phyloP scores from a whole-genome alignment of 2,797 vertebrate species.

The Gymnoscopelus microlampas region DNA sequence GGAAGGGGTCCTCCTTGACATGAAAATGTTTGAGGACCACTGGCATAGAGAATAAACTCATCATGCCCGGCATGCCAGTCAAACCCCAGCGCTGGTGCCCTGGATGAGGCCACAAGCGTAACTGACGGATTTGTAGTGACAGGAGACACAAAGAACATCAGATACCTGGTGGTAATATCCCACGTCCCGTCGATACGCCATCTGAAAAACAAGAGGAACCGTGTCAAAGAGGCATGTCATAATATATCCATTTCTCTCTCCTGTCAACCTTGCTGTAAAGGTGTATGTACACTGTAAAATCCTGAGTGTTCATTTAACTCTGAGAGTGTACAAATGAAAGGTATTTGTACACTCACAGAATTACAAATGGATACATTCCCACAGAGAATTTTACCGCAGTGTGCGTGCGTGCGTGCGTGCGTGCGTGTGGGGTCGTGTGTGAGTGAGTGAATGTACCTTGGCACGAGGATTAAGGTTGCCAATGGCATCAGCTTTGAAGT shows the following conservation, averaged over 20 bases:
- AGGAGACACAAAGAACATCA: conserved; percentile 40
- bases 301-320: no score
- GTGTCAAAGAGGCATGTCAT: conserved; percentile 27
- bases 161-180: conserved; percentile 84
- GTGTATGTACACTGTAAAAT: no score
- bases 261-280: not conserved
- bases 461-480: conserved; percentile 93
- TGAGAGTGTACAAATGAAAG: no score
- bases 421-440: not conserved
- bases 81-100: conserved; percentile 43
- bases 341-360: no score
- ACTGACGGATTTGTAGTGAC: conserved; percentile 39
- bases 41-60: conserved; percentile 31
- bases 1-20: no score
- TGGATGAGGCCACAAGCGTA: conserved; percentile 46
- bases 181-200: conserved; percentile 81
- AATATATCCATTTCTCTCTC: not conserved
- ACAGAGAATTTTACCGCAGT: not conserved
- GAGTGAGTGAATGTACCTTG: conserved; percentile 82
- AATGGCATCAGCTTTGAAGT: conserved; percentile 94
- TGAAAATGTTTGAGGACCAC: no score
- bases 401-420: not conserved
- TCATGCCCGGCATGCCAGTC: conserved; percentile 43
- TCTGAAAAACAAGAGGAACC: conserved; percentile 66
- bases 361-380: no score